A percentile compares a stretch with the other conserved stretches of the same genome.
phyloP scores from a whole-genome alignment of 2,113 vertebrate genomes.

The Prolemur simus region DNA sequence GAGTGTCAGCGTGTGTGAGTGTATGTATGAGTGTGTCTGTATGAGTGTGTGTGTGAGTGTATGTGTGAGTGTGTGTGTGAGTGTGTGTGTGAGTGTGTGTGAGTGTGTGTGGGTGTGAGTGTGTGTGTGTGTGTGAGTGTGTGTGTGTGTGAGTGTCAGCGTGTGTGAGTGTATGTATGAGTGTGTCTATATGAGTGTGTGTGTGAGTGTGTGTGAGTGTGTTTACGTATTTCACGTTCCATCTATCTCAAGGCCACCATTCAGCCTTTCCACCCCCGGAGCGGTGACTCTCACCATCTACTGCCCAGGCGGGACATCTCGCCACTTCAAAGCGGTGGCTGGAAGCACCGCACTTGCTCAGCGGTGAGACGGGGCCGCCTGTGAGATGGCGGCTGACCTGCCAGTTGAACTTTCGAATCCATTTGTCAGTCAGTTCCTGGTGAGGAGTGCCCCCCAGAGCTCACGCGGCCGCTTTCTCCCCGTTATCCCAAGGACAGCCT shows the following conservation, averaged over 20 bases:
- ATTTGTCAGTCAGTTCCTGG: conserved; percentile 21
- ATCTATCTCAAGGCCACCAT: not conserved
- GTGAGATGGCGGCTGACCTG: conserved; percentile 37
- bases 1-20: too few relatives aligned
- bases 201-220: too few relatives aligned
- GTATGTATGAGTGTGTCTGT: too few relatives aligned
- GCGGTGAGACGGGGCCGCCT: not conserved
- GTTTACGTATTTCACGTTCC: rapidly evolving
- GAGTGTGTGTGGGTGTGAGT: too few relatives aligned
- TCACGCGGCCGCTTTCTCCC: not conserved
- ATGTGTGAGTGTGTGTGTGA: too few relatives aligned
- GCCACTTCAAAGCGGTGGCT: not conserved
- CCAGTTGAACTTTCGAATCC: not conserved
- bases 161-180: too few relatives aligned
- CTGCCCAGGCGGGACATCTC: not conserved
- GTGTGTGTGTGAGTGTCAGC: too few relatives aligned
- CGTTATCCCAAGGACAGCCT: not conserved
- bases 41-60: too few relatives aligned
- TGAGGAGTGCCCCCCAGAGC: not conserved
- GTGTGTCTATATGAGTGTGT: too few relatives aligned
- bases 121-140: too few relatives aligned
- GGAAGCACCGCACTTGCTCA: not conserved
- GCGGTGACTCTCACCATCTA: not conserved
- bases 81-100: too few relatives aligned
- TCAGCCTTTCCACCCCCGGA: not conserved